Percentiles rank a stretch among this genome's conserved stretches.
phyloP scores from a whole-genome alignment of 2,888 invertebrate species.

The Heterodera filipjevi region DNA sequence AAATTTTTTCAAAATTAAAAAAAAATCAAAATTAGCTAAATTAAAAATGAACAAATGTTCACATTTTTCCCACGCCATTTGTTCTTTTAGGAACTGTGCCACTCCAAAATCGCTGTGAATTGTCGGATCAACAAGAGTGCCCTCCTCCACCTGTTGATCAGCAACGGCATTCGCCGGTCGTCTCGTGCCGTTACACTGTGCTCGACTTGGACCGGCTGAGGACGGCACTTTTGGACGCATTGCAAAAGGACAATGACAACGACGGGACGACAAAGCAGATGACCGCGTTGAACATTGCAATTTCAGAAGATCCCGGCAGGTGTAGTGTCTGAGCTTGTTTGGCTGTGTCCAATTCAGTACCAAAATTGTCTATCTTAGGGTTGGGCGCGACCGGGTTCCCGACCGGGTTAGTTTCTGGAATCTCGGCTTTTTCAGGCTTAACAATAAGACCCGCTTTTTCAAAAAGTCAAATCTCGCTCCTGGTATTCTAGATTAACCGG shows the following conservation, averaged over 20 bases:
- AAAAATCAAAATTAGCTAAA: no score
- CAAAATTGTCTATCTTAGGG: no score
- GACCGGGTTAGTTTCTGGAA: no score
- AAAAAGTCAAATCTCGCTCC: no score
- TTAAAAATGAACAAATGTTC: no score
- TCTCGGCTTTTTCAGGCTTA: no score
- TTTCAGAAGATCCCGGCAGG: constrained; percentile 37
- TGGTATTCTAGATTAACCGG: no score
- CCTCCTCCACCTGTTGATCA: not conserved
- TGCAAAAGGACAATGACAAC: not conserved
- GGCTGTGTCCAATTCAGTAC: no score
- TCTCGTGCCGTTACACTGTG: not conserved
- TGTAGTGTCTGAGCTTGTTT: not conserved
- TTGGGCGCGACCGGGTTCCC: no score
- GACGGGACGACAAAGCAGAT: not conserved
- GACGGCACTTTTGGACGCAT: not conserved
- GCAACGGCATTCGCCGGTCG: not conserved
- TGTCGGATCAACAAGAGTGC: not conserved
- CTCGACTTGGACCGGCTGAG: not conserved
- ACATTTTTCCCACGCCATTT: no score
- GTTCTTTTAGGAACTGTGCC: constrained; percentile 16
- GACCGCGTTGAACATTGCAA: constrained; percentile 22
- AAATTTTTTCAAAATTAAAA: no score
- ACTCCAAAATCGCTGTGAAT: constrained; percentile 16
- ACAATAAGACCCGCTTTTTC: no score